Base-by-base conservation (phyloP, 2,113 vertebrate genomes). In the Tragulus kanchil region DNA sequence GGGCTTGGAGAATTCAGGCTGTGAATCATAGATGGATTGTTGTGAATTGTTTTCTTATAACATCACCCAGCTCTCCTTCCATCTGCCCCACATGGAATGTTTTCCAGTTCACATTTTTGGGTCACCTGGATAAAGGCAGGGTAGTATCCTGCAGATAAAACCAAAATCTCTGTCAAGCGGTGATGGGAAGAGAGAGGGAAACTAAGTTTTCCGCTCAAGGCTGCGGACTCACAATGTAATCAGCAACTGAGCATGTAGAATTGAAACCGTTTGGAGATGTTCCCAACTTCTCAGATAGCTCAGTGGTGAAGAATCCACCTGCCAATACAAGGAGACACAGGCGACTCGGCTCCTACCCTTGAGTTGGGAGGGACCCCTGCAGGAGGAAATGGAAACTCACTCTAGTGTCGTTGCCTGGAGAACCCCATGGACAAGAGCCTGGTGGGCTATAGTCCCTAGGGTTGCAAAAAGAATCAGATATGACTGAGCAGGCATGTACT, bases 71-170 rank as follows among this genome's bases (percentile, higher is more conserved):
- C 42, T 42, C 11, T 36, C 28, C 21, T 75, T 82, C 26, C 12
- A 56, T 36, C 2, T 85, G 48, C 62, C 14, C 58, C 10, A 5
- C 52, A 64, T 21, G 11, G 54, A 91, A 67, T 78, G 26, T 87
- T 95, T 62, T 92, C 25, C 31, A 65, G 8, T 64, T 96, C 65
- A 92, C 26, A 78, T 64, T 69, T 90, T 69, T 75, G 42, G 52
- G 21, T 91, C 65, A 65, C 77, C 13, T 48, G 25, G 26, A 82
- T 85, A 71, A 78, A 59, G 11, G 14, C 17, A n/a, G 23, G 56
- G 4, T 48, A 48, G 28, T 61, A 17, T 54, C 45, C 69, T 78
- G 25, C 1, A 36, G 6, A 26, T 54, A 67, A 90, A 71, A 15
- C 25, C 8, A 92, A 94, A 90, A 56, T 13, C 8, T 71, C 28